These are phyloP conservation scores for Exaiptasia diaphana DNA, from an alignment of 64 coral and sea anemone species.

Conservation along the genomic window DNA sequence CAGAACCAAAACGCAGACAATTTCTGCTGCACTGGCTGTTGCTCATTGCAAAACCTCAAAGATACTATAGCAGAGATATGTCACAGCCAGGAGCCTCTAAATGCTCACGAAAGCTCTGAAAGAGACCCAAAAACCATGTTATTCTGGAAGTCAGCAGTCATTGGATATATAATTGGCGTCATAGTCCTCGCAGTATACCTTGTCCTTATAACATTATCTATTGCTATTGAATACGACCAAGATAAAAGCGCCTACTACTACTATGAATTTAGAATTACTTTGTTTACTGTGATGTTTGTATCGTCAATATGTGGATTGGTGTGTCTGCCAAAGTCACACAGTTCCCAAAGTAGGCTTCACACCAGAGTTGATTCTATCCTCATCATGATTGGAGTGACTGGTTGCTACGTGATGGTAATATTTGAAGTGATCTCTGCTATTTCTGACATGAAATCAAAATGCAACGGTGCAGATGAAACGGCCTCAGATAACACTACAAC, in stretches of 20 bases:
- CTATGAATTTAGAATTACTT: not conserved
- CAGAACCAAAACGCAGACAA: no score
- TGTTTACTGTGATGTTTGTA: not conserved
- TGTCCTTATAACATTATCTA: not conserved
- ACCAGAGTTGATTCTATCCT: not conserved
- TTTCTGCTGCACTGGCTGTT: no score
- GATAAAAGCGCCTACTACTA: not conserved
- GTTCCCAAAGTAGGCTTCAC: not conserved
- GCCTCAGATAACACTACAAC: not conserved
- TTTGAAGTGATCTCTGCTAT: not conserved
- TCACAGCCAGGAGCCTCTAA: no score
- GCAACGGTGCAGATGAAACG: no score
- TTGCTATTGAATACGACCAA: not conserved
- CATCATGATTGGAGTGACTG: conserved; percentile 9
- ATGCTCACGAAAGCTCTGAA: no score
- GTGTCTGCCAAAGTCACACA: not conserved
- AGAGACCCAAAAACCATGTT: not conserved
- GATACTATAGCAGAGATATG: no score
- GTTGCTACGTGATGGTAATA: not conserved
- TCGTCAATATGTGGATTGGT: not conserved
- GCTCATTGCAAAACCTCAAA: no score
- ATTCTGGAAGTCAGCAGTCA: not conserved
- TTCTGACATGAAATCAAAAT: not conserved
- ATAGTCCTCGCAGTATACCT: not conserved
- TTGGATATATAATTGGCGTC: not conserved